Percentiles rank a stretch among this genome's conserved stretches.
These are phyloP conservation scores for Rhyacophila evoluta DNA, from an alignment of 2,888 invertebrate species.

Conservation along the genomic window DNA sequence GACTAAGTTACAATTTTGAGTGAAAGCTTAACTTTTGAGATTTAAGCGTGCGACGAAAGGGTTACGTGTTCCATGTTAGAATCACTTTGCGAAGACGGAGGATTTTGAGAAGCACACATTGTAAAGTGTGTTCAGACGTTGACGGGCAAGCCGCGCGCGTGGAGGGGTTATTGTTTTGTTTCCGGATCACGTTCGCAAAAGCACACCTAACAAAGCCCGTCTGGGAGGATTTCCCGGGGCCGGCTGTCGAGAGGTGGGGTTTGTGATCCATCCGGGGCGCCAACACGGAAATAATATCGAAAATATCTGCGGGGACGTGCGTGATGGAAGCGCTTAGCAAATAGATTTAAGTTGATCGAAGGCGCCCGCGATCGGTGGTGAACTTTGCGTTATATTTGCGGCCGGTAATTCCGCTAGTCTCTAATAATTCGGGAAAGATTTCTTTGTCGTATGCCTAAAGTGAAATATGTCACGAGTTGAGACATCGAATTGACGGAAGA, in stretches of 20 bases:
- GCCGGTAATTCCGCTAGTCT: neutral
- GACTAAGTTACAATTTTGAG: too few species aligned
- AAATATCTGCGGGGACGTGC: slow-evolving; percentile 29
- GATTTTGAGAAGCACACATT: slow-evolving; percentile 23
- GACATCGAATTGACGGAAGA: neutral
- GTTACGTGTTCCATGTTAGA: neutral
- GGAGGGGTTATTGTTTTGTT: slow-evolving; percentile 28
- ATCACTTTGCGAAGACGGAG: neutral
- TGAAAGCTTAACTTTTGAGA: too few species aligned
- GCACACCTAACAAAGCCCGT: slow-evolving; percentile 28
- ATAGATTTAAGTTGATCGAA: slow-evolving; percentile 34
- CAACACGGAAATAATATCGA: slow-evolving; percentile 30
- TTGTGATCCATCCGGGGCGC: slow-evolving; percentile 12
- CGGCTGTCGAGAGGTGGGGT: neutral
- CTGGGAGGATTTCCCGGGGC: slow-evolving; percentile 3
- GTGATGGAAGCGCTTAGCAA: slow-evolving; percentile 32
- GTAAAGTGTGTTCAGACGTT: slow-evolving; percentile 20
- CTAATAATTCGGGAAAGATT: slow-evolving; percentile 5
- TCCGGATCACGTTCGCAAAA: slow-evolving; percentile 25
- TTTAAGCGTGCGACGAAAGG: neutral
- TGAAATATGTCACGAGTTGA: slow-evolving; percentile 9
- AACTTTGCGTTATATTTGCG: slow-evolving; percentile 25
- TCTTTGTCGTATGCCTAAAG: neutral
- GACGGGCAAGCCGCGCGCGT: neutral
- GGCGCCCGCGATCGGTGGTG: neutral